Conservation (phyloP, 1,140 invertebrate genomes). For the Branchinecta lynchi region DNA sequence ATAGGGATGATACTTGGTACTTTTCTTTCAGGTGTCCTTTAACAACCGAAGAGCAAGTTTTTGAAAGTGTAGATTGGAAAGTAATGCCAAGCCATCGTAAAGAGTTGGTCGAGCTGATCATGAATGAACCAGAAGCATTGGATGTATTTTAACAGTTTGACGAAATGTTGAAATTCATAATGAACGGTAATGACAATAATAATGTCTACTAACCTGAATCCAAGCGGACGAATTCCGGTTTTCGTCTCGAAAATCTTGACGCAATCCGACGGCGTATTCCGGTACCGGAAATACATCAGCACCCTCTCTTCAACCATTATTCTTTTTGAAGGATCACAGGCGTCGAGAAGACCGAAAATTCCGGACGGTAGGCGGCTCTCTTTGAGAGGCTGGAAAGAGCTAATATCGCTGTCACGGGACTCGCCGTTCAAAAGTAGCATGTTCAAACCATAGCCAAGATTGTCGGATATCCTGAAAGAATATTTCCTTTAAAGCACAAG, state of each 20-base stretch:
- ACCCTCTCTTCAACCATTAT: conserved; percentile 76
- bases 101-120: too few species aligned
- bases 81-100: too few species aligned
- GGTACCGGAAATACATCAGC: conserved; percentile 91
- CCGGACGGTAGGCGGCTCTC: conserved; percentile 77
- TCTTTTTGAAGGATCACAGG: conserved; percentile 86
- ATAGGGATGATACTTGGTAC: too few species aligned
- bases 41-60: too few species aligned
- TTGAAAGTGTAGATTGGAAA: too few species aligned
- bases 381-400: conserved; percentile 67
- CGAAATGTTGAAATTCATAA: too few species aligned
- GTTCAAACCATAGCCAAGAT: conserved; percentile 75
- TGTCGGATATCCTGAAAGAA: conserved; percentile 49
- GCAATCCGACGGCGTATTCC: conserved; percentile 87
- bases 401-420: conserved; percentile 67
- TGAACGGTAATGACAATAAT: too few species aligned
- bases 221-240: conserved; percentile 65
- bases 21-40: too few species aligned
- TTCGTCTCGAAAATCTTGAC: conserved; percentile 89
- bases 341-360: conserved; percentile 87
- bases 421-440: conserved; percentile 79
- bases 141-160: too few species aligned
- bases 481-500: too few species aligned
- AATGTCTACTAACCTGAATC: conserved; percentile 44
- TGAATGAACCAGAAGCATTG: too few species aligned